Conservation (phyloP, 2,113 vertebrate species). For the Theristicus caerulescens region DNA sequence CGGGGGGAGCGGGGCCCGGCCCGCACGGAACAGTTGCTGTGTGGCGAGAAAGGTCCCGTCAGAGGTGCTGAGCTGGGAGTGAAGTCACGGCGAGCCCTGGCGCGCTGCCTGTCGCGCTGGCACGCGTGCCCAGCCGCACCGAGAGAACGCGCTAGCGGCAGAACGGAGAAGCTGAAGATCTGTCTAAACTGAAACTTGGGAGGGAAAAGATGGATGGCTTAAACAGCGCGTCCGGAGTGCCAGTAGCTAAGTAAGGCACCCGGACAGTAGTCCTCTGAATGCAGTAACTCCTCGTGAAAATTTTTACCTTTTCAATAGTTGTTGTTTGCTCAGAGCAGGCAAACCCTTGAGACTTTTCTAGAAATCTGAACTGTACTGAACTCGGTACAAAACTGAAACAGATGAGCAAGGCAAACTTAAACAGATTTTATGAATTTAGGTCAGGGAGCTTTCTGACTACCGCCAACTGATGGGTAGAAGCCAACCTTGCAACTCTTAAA, state of each 20-base stretch:
- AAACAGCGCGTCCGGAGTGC: too few relatives aligned
- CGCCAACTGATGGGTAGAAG: not conserved
- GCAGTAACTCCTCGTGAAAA: not conserved
- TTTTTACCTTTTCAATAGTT: accelerated
- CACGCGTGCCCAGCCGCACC: accelerated
- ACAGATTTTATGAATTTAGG: accelerated
- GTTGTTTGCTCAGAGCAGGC: not conserved
- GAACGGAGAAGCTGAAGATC: accelerated
- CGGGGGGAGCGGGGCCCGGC: not conserved
- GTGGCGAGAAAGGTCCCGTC: not conserved
- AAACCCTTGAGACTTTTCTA: not conserved
- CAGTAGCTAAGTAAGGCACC: accelerated
- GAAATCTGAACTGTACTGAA: too few relatives aligned
- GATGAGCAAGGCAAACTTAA: not conserved
- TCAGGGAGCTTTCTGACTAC: not conserved
- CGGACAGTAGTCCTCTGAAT: accelerated
- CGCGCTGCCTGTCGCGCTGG: not conserved
- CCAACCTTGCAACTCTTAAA: not conserved
- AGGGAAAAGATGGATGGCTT: not conserved
- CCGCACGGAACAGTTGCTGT: accelerated
- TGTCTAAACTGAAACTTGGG: accelerated
- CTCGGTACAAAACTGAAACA: accelerated
- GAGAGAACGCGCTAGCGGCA: not conserved
- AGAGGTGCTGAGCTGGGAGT: not conserved
- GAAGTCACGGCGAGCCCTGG: not conserved